A percentile compares a stretch with the other conserved stretches of the same genome.
phyloP scores from a whole-genome alignment of 2,113 vertebrate species.

The Percopsis transmontana region DNA sequence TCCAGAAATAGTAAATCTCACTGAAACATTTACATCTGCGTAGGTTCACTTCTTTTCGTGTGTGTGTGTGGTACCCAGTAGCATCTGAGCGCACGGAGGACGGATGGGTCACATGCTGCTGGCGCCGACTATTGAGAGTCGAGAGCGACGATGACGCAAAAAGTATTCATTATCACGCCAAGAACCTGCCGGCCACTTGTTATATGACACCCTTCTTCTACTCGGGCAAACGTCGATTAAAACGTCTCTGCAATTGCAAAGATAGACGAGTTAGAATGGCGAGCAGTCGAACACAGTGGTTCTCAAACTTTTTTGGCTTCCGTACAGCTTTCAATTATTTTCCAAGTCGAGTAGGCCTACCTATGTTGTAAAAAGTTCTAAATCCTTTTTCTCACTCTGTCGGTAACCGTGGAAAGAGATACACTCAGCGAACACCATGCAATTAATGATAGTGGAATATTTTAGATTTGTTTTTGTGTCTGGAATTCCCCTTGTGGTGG shows the following conservation, averaged over 20 bases:
- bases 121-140: constrained; percentile 42
- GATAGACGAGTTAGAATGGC: too few species aligned
- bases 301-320: constrained; percentile 65
- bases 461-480: too few species aligned
- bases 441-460: too few species aligned
- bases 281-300: constrained; percentile 1
- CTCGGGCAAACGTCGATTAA: not conserved
- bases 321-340: too few species aligned
- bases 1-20: not conserved
- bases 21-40: constrained; percentile 32
- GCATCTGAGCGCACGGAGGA: constrained; percentile 49
- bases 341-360: too few species aligned
- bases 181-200: constrained; percentile 21
- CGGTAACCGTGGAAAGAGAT: too few species aligned
- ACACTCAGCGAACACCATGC: too few species aligned
- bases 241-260: not conserved
- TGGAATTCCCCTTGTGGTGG: too few species aligned
- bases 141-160: constrained; percentile 66
- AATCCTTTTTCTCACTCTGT: too few species aligned
- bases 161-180: constrained; percentile 15
- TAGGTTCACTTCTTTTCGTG: not conserved
- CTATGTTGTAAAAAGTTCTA: too few species aligned
- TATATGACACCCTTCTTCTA: not conserved
- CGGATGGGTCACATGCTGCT: constrained; percentile 55
- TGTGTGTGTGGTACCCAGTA: constrained; percentile 31